A percentile compares a stretch with the other conserved stretches of the same genome.
phyloP scores from a whole-genome alignment of 1,140 invertebrate species.

The Lordiphosa collinella region DNA sequence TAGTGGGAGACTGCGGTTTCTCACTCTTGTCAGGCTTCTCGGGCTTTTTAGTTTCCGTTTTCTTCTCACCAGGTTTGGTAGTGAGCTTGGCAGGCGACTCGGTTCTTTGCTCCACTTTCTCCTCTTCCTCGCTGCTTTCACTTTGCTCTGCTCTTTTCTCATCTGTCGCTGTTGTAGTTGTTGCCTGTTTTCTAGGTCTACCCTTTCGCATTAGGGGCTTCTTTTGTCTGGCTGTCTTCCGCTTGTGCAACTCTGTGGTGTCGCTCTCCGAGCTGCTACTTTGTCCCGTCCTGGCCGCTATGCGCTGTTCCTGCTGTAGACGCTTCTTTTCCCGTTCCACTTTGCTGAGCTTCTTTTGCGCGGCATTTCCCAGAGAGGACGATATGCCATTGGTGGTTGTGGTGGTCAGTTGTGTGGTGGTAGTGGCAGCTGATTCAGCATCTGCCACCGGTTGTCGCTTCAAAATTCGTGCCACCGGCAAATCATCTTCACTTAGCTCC shows the following conservation, averaged over 20 bases:
- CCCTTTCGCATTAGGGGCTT: constrained; percentile 54
- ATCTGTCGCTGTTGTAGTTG: neutral
- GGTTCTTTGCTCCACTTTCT: neutral
- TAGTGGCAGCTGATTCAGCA: constrained; percentile 47
- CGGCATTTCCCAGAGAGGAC: constrained; percentile 22
- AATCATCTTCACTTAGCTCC: constrained; percentile 61
- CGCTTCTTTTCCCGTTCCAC: constrained; percentile 71
- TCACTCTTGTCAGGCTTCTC: too few species aligned
- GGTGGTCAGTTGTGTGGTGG: constrained; percentile 46
- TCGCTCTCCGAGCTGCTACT: constrained; percentile 74
- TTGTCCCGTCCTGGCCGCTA: constrained; percentile 60
- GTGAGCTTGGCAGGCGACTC: neutral
- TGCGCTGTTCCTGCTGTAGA: constrained; percentile 61
- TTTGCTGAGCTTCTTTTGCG: constrained; percentile 71
- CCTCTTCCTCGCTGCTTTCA: constrained; percentile 10
- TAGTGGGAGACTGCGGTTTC: too few species aligned
- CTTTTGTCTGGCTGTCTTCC: constrained; percentile 67
- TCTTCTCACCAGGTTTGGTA: neutral
- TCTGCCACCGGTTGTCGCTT: constrained; percentile 44
- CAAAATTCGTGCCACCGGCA: constrained; percentile 57
- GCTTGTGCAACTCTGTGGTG: constrained; percentile 60
- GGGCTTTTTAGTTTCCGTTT: too few species aligned
- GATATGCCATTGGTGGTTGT: constrained; percentile 50
- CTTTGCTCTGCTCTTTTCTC: constrained; percentile 10
- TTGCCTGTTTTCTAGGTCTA: constrained; percentile 23